A percentile compares a stretch with the other conserved stretches of the same genome.
Conservation (phyloP, 2,797 vertebrate genomes). For the Bothrops alternatus region DNA sequence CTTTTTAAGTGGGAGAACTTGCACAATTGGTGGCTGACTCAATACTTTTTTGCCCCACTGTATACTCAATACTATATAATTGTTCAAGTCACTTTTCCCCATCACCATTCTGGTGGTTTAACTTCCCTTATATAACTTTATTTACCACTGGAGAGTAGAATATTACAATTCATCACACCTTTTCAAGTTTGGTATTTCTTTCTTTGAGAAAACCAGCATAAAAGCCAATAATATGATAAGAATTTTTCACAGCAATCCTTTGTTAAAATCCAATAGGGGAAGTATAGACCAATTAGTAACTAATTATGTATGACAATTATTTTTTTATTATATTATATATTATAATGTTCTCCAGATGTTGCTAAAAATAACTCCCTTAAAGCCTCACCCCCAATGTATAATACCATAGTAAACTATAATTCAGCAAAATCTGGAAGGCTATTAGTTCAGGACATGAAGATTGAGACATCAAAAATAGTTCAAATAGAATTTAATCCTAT, state of each 20-base stretch:
- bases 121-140: background rate
- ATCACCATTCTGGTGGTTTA: background rate
- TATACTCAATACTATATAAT: background rate
- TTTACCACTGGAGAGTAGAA: background rate
- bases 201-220: background rate
- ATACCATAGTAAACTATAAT: background rate
- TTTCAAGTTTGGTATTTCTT: background rate
- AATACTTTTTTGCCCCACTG: no score
- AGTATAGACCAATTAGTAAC: background rate
- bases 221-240: background rate
- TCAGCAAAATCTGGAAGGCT: background rate
- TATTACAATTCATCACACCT: background rate
- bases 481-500: background rate
- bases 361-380: background rate
- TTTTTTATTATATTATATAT: background rate
- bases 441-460: background rate
- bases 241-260: background rate
- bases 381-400: background rate
- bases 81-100: background rate
- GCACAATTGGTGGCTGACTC: no score
- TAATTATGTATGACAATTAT: background rate
- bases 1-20: no score
- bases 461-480: background rate
- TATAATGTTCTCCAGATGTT: background rate
- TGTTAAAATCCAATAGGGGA: background rate